These are phyloP conservation scores for Syrista parreyssii DNA, from an alignment of 2,888 invertebrate species.

Conservation along the genomic window DNA sequence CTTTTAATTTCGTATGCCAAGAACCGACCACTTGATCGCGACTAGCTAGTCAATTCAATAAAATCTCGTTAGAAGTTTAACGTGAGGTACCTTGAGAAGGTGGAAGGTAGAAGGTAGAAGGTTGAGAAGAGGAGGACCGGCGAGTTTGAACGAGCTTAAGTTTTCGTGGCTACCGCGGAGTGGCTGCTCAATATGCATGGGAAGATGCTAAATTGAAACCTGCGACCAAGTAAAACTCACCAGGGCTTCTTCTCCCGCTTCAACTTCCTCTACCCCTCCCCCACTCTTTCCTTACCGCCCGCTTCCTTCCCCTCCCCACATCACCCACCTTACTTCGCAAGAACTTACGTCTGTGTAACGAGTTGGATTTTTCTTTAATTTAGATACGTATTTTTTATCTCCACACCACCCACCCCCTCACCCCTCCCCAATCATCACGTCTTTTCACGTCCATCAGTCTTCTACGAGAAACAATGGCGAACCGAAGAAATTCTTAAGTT, in stretches of 20 bases:
- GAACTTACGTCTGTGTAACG: too few species aligned
- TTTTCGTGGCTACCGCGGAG: not conserved
- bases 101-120: not conserved
- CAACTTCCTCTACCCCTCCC: not conserved
- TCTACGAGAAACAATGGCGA: not conserved
- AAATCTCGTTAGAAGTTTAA: not conserved
- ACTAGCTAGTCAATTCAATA: not conserved
- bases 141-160: not conserved
- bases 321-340: too few species aligned
- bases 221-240: not conserved
- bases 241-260: not conserved
- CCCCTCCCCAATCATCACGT: not conserved
- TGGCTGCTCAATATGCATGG: not conserved
- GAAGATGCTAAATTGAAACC: not conserved
- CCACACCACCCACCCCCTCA: accelerated
- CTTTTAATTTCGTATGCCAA: not conserved
- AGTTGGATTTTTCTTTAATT: not conserved
- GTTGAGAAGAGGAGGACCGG: not conserved
- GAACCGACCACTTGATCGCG: not conserved
- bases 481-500: not conserved
- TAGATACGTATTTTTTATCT: not conserved
- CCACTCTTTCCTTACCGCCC: not conserved
- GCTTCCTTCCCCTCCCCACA: not conserved
- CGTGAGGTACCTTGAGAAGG: not conserved
- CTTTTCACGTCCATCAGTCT: not conserved